Evolutionary conservation across 2,888 invertebrate genomes (phyloP), one percentile per base, ranked within the genome.

Genomic region (Subacronicta megacephala): DNA sequence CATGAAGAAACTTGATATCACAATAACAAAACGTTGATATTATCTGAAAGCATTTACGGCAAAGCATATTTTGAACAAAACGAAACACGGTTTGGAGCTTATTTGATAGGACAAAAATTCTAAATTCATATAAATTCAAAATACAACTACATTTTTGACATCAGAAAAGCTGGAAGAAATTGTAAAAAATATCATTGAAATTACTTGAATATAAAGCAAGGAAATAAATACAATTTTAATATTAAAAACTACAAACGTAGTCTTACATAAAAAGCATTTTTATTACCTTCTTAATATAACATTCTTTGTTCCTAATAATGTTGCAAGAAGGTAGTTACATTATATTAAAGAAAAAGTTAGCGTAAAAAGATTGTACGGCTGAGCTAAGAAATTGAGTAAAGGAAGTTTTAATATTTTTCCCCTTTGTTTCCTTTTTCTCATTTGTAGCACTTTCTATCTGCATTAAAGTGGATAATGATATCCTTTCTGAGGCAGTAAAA

Each of bases 351-450:
- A 85, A 89, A 85, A 89, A 89, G 87, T 87, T 84, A 74, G 74
- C 76, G 66, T 59, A 75, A 84, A 88, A 83, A 85, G 87, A 86
- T 90, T 85, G 78, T 70, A 75, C 69, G 78, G 46, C 72, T 73
- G 53, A 72, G 70, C 72, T 73, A 76, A 77, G 72, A 78, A 80
- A 88, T 85, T 82, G 83, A 85, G 87, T 87, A 84, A 85, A 80
- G 80, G 81, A 88, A 88, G 81, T 90, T 88, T 87, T 87, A 83
- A 86, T 87, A 84, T 87, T 85, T 84, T 84, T 82, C 72, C 54
- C 68, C 65, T 75, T 77, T 74, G 72, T 69, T 79, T 77, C 67
- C 72, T 71, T 75, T 76, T 74, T 75, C 77, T 85, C 81, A 82
- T 87, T 87, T 83, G 81, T 79, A 77, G 61, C 68, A 62, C 63